Base-by-base conservation (phyloP, 1,140 invertebrate species). In the Helicoverpa zea region DNA sequence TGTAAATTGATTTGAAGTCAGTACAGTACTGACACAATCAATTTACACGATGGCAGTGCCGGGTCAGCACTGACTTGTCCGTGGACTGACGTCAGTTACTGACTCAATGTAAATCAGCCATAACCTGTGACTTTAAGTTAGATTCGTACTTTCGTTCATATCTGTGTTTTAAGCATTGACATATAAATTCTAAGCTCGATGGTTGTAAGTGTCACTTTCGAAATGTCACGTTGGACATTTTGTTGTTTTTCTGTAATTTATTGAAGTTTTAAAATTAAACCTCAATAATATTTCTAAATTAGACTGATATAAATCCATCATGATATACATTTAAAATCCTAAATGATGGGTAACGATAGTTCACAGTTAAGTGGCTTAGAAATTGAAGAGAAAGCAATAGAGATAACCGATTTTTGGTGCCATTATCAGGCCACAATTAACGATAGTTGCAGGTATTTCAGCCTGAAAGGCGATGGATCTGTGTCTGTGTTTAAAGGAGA, bases 401-500 rank as follows among this genome's bases (percentile, higher is more conserved):
- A 98, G 92, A 96, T 96, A 3, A 97, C 97, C 35, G 97, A 98
- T 86, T 97, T 97, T 91, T 98, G 97, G 97, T 95, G 96, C 18
- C 97, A 97, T 82, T 96, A 97, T 94, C 96, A 96, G 81, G 97
- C 97, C 0, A 96, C 92, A 59, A 95, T 97, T 14, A 95, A 95
- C 49, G 95, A 95, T 88, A 87, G 96, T 90, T 95, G 92, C 87
- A 84, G 91, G 83, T 94, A 94, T 85, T 95, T 95, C 82, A 92
- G 94, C 80, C 82, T 95, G 66, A 95, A 95, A 84, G 95, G 96
- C 83, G 96, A 95, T 88, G 93, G 96, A 47, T 96, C 97, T 4
- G 93, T 98, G 2, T 97, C 97, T 3, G 95, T 98, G 43, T 98
- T 98, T 89, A 96, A 97, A 84, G 97, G 97, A 59, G 96, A 97